phyloP scores from a whole-genome alignment of 2,797 vertebrate genomes.

The Melanogrammus aeglefinus region DNA sequence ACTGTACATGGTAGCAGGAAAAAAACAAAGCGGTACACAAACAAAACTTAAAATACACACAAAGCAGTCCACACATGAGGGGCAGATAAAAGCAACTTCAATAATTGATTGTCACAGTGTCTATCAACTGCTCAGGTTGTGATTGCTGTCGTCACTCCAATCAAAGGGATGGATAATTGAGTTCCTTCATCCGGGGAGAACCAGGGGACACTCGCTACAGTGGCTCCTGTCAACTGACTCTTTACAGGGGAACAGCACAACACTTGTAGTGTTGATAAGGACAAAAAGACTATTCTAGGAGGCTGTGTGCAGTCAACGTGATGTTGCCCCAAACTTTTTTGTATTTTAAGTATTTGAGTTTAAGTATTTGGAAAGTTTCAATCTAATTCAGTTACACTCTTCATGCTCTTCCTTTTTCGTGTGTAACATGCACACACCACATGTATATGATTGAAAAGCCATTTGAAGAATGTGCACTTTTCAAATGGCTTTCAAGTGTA shows the following conservation, averaged over 20 bases:
- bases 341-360: too few species aligned
- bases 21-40: constrained; percentile 11
- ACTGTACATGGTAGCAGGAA: too few species aligned
- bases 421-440: too few species aligned
- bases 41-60: constrained; percentile 47
- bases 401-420: too few species aligned
- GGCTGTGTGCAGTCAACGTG: too few species aligned
- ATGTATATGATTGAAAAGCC: too few species aligned
- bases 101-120: constrained; percentile 81
- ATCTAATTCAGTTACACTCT: too few species aligned
- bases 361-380: too few species aligned
- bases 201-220: constrained; percentile 52
- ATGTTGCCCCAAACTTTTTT: too few species aligned
- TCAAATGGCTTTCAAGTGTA: too few species aligned
- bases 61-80: constrained; percentile 41
- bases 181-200: constrained; percentile 78
- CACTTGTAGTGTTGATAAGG: not conserved
- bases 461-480: too few species aligned
- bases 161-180: constrained; percentile 84
- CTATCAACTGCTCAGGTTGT: constrained; percentile 78
- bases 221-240: constrained; percentile 21
- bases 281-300: not conserved
- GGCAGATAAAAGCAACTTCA: constrained; percentile 65
- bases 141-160: constrained; percentile 84
- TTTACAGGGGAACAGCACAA: not conserved